Percentiles rank a stretch among this genome's conserved stretches.
These are phyloP conservation scores for Anguilla obscura DNA, from an alignment of 2,797 vertebrate species.

Conservation along the genomic window DNA sequence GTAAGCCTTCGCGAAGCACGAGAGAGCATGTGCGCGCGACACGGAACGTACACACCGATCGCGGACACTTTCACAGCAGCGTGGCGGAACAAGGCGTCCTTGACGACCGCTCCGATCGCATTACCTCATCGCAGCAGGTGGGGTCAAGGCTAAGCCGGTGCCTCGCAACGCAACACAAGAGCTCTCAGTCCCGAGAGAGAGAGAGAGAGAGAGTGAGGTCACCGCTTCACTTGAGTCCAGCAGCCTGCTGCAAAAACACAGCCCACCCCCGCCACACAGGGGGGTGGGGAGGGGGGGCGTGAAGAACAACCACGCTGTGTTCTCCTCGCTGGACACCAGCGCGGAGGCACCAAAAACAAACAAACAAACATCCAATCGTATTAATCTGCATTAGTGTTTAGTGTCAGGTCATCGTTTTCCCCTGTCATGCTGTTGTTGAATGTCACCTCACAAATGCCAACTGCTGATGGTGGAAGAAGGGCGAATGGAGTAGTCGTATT, in stretches of 20 bases:
- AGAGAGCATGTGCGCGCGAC: not conserved
- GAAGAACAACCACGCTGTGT: slow-evolving; percentile 60
- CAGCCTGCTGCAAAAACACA: slow-evolving; percentile 43
- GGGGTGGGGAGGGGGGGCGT: slow-evolving; percentile 19
- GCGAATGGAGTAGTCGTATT: not conserved
- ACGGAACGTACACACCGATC: slow-evolving; percentile 11
- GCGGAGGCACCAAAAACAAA: slow-evolving; percentile 17
- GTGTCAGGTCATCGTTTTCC: not conserved
- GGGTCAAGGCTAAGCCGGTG: slow-evolving; percentile 41
- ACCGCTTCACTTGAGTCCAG: slow-evolving; percentile 42
- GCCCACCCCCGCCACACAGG: slow-evolving; percentile 25
- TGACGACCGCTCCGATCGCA: slow-evolving; percentile 2
- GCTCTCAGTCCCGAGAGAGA: slow-evolving; percentile 36
- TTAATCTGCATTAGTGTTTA: slow-evolving; percentile 19
- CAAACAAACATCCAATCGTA: slow-evolving; percentile 8
- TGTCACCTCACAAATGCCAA: not conserved
- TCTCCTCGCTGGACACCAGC: slow-evolving; percentile 31
- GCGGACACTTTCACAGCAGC: slow-evolving; percentile 32
- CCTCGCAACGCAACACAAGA: slow-evolving; percentile 55
- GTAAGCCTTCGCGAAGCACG: not conserved
- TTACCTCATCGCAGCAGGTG: slow-evolving; percentile 52
- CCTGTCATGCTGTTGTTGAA: not conserved
- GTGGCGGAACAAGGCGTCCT: slow-evolving; percentile 29
- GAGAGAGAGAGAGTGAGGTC: slow-evolving; percentile 58
- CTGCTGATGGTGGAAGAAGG: slow-evolving; percentile 15